A percentile compares a stretch with the other conserved stretches of the same genome.
Conservation (phyloP, 1,140 invertebrate species). For the Drosophila aff. region DNA sequence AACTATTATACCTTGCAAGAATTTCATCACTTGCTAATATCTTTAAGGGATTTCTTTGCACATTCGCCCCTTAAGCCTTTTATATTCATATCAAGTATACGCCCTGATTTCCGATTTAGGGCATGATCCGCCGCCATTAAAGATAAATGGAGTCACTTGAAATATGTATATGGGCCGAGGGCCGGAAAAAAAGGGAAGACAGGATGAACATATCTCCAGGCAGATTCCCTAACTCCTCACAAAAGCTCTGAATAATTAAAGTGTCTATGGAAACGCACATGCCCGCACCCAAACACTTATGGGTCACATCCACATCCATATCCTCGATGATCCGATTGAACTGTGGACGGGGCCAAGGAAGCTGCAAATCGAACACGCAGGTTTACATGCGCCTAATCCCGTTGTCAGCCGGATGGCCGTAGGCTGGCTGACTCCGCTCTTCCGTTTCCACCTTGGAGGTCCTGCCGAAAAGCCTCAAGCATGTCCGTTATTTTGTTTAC, state of each 20-base stretch:
- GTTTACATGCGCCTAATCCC: slow-evolving; percentile 68
- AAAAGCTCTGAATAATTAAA: slow-evolving; percentile 73
- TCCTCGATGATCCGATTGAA: slow-evolving; percentile 43
- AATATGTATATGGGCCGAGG: slow-evolving; percentile 18
- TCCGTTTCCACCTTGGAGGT: slow-evolving; percentile 18
- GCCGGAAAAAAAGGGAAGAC: slow-evolving; percentile 4
- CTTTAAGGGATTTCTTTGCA: background rate
- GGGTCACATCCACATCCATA: slow-evolving; percentile 15
- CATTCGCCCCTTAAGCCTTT: background rate
- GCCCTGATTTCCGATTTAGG: slow-evolving; percentile 31
- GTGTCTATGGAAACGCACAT: slow-evolving; percentile 37
- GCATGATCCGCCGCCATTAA: slow-evolving; percentile 34
- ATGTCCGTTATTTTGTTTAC: slow-evolving; percentile 83
- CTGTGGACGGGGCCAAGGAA: slow-evolving; percentile 34
- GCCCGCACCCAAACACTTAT: slow-evolving; percentile 24
- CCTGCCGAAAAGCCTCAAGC: slow-evolving; percentile 57
- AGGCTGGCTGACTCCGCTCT: slow-evolving; percentile 18
- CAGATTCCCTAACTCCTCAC: slow-evolving; percentile 24
- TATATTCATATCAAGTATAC: slow-evolving; percentile 20
- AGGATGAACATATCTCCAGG: slow-evolving; percentile 8
- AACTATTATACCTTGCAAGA: background rate
- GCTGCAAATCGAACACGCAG: slow-evolving; percentile 71
- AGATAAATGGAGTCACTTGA: slow-evolving; percentile 38
- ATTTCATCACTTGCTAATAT: background rate
- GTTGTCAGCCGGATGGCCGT: slow-evolving; percentile 56